phyloP scores from a whole-genome alignment of 2,888 invertebrate species.

The Isoperla grammatica region DNA sequence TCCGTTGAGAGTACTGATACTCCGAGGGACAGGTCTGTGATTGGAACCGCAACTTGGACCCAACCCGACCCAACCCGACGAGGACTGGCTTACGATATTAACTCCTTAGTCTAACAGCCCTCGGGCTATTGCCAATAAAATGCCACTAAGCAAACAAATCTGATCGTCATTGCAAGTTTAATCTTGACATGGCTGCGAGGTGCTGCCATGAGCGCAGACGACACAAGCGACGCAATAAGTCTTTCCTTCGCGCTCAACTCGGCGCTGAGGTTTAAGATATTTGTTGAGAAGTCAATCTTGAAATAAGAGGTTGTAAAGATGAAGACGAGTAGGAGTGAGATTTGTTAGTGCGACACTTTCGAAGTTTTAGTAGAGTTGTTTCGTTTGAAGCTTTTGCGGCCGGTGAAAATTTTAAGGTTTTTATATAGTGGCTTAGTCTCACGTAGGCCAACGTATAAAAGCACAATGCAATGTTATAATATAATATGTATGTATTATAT shows the following conservation, averaged over 20 bases:
- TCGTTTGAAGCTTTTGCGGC: too few species aligned
- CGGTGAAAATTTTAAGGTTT: too few species aligned
- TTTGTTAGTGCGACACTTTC: too few species aligned
- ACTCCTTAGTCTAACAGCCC: conserved; percentile 22
- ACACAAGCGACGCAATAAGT: background rate
- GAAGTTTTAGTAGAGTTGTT: too few species aligned
- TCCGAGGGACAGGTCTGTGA: conserved; percentile 6
- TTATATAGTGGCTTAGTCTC: too few species aligned
- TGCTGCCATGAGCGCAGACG: conserved; percentile 13
- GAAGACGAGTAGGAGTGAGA: too few species aligned
- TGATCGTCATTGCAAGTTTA: conserved; percentile 23
- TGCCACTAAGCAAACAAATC: conserved; percentile 27
- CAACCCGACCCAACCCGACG: background rate
- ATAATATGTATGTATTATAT: too few species aligned
- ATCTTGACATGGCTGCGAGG: conserved; percentile 25
- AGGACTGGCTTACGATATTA: conserved; percentile 19
- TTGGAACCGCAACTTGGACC: conserved; percentile 4
- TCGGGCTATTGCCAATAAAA: conserved; percentile 25
- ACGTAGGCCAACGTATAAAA: too few species aligned
- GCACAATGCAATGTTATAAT: too few species aligned
- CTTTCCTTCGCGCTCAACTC: background rate
- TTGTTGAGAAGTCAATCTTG: background rate
- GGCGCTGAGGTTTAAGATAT: background rate
- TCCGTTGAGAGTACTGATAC: conserved; percentile 1
- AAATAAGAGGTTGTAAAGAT: too few species aligned